phyloP scores from a whole-genome alignment of 92 coral and sea anemone species.

The Zoanthus sansibaricus region DNA sequence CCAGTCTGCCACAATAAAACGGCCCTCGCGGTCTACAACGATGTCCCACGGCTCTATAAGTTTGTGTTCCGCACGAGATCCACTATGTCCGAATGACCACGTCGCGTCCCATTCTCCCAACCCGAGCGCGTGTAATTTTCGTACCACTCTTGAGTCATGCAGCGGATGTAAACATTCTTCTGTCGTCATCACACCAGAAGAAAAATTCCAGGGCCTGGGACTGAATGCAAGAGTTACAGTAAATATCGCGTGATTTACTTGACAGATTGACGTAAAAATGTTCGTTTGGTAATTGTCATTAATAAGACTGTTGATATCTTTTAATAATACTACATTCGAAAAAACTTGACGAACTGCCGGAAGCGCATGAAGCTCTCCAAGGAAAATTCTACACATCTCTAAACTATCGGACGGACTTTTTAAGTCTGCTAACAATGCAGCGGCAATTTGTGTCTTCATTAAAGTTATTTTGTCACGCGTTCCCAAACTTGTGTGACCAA shows the following conservation, averaged over 20 bases:
- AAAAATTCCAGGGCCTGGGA: not conserved
- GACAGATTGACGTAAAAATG: constrained; percentile 47
- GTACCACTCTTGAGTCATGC: constrained; percentile 23
- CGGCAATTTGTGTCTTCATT: constrained; percentile 51
- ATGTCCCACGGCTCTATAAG: constrained; percentile 47
- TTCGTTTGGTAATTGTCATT: constrained; percentile 12
- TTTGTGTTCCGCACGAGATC: constrained; percentile 32
- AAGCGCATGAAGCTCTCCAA: constrained; percentile 51
- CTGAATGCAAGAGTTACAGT: constrained; percentile 18
- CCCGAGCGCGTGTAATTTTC: constrained; percentile 8
- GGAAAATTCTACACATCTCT: constrained; percentile 32
- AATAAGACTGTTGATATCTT: not conserved
- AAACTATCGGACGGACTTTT: constrained; percentile 26
- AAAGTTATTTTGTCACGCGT: constrained; percentile 53
- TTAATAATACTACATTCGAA: constrained; percentile 17
- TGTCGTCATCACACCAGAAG: constrained; percentile 9
- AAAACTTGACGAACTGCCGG: constrained; percentile 46
- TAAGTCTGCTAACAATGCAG: constrained; percentile 48
- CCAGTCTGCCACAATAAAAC: constrained; percentile 60
- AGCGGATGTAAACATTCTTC: constrained; percentile 32
- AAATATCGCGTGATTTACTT: constrained; percentile 39
- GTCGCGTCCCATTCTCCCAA: constrained; percentile 30
- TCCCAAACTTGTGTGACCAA: constrained; percentile 40
- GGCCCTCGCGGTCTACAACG: constrained; percentile 47
- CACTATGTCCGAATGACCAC: constrained; percentile 54